Base-by-base conservation (phyloP, 2,797 vertebrate genomes). In the Alosa sapidissima region DNA sequence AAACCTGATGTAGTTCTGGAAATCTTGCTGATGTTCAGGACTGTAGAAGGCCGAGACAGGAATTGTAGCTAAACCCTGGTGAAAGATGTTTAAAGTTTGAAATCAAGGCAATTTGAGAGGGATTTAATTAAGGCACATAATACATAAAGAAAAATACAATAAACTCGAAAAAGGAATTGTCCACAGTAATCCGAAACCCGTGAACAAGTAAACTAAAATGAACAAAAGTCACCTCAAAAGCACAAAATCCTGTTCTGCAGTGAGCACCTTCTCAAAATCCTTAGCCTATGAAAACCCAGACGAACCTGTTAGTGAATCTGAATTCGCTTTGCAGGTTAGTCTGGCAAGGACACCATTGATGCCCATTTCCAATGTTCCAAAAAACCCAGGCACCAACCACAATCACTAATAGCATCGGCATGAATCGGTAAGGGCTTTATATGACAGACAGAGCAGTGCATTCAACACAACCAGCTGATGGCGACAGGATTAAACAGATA, bases 41-140 rank as follows among this genome's bases (percentile, higher is more conserved):
- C 96, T 96, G 92, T 90, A 98, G 94, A 99, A 99, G 0, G 95
- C 87, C 0, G 97, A 98, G 16, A 98, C 93, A 0, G 98, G 98
- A 86, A 99, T 98, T 75, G 97, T 95, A 0, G 94, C 95, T 88
- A 99, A 93, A 62, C 96, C 96, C 98, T 99, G 90, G 33, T 3
- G 33, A 72, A 28, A 65, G 19, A 72, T 41, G n/a, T 72, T 36
- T 2, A 8, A 24, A 0, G 68, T 75, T 24, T 58, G 55, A 58
- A 75, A 75, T 2, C 68, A 41, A 75, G 10, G 33, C 1, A 36
- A 2, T 72, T 13, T 72, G 5, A 6, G 16, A 16, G 33, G 13
- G 13, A 11, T 28, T 28, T 1, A 72, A 11, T 13, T 11, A 72
- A 72, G 65, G 33, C 62, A 72, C 62, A 48, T 3, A 0, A 0